Evolutionary conservation across 2,888 invertebrate genomes (phyloP), one percentile per base, ranked within the genome.

Genomic region (Cryptophagus acutangulus): DNA sequence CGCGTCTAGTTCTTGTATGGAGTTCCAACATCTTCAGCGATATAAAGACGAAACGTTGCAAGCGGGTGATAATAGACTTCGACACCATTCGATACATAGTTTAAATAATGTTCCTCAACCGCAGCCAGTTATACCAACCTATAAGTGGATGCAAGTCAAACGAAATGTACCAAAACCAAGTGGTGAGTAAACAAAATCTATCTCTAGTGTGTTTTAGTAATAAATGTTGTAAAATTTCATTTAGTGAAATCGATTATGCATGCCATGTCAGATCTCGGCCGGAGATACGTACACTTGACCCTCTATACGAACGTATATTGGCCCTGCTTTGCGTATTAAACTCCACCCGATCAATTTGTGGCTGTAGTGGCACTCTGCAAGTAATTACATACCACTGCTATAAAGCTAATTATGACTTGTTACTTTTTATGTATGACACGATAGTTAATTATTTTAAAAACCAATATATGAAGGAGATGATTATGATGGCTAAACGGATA

Each of bases 101-200:
- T 55, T 49, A 55, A 57, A 42, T 40, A 38, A 13, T 16, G 12
- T 9, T 43, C 57, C 65, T 48, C 78, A 65, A 61, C 78, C 59
- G 26, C 81, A 79, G 52, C 72, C 78, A 9, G 73, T 79, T 34
- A 81, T 91, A 45, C 92, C 92, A 15, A 93, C 94, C 0, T 96
- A 95, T 72, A 94, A 96, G 70, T 96, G 96, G 96, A 96, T 96
- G 96, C 94, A 95, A 74, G 89, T 96, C 61, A 96, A 96, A 73
- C 78, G 96, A 69, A 94, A 93, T 71, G 87, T 92, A 54, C 92
- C 94, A 35, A 95, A 95, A 72, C 91, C 94, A 57, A 76, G 86
- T 68, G 87, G 93, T 89, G 69, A 79, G 82, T 26, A 8, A 26
- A 26, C 12, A 26, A n/a, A n/a, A n/a, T n/a, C n/a, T n/a, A n/a